These are phyloP conservation scores for Upupa epops DNA, from an alignment of 2,113 vertebrate species.

Conservation along the genomic window DNA sequence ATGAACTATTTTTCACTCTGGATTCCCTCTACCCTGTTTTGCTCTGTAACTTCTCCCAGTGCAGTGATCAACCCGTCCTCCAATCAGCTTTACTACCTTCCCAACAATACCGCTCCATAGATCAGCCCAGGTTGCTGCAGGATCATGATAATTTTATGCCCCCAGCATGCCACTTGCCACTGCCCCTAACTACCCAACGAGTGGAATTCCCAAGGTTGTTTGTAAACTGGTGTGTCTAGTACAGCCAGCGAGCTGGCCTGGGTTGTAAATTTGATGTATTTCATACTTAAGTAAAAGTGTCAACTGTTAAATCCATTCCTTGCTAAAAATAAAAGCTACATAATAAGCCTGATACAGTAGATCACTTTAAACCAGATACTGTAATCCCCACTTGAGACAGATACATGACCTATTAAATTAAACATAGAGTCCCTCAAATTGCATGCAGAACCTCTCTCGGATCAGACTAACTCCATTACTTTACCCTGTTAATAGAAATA, in stretches of 20 bases:
- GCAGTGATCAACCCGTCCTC: constrained; percentile 35
- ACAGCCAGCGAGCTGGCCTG: neutral
- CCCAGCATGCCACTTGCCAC: neutral
- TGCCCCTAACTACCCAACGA: neutral
- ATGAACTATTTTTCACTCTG: constrained; percentile 11
- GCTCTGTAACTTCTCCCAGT: constrained; percentile 23
- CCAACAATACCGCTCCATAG: neutral
- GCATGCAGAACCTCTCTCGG: constrained; percentile 41
- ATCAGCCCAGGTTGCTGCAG: constrained; percentile 14
- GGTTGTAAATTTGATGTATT: constrained; percentile 59
- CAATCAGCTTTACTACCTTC: constrained; percentile 29
- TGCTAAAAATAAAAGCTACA: constrained; percentile 68
- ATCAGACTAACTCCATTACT: constrained; percentile 45
- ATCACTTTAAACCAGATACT: constrained; percentile 67
- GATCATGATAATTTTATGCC: neutral
- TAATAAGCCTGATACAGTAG: constrained; percentile 65
- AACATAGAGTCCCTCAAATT: constrained; percentile 66
- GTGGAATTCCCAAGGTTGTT: constrained; percentile 24
- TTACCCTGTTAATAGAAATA: constrained; percentile 59
- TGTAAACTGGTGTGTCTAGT: neutral
- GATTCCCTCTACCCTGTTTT: constrained; percentile 27
- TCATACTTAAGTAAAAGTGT: constrained; percentile 54
- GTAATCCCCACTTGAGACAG: constrained; percentile 66
- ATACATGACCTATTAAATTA: constrained; percentile 70
- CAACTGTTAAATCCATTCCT: constrained; percentile 66